Evolutionary conservation across 2,113 vertebrate genomes (phyloP).

Genomic region (Trochalopteron elliotii): DNA sequence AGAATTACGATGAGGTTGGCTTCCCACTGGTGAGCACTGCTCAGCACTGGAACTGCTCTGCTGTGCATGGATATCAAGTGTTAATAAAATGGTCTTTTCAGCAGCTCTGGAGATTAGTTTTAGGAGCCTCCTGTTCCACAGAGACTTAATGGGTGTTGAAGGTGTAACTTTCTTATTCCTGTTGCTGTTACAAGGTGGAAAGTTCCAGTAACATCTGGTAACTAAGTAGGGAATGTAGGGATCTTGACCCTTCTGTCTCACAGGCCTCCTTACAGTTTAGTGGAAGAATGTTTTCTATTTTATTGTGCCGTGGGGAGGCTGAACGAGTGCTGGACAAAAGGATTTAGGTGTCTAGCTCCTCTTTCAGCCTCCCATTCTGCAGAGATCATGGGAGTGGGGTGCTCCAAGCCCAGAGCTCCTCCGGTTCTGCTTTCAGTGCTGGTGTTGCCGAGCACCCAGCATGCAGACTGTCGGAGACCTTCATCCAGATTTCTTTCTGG

Average conservation of each 20-base stretch:
- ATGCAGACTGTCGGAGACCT: not conserved
- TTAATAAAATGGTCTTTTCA: not conserved
- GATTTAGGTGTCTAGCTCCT: not conserved
- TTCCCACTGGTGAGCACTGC: not conserved
- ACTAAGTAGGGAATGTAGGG: not conserved
- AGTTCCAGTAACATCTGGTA: conserved; percentile 15
- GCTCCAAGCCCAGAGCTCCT: not conserved
- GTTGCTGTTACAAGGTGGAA: not conserved
- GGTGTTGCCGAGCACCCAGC: not conserved
- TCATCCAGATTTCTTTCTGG: conserved; percentile 7
- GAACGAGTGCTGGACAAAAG: not conserved
- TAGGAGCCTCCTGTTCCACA: not conserved
- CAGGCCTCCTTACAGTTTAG: not conserved
- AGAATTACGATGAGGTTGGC: not conserved
- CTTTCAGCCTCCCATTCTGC: not conserved
- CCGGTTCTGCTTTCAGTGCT: not conserved
- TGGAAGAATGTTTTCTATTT: not conserved
- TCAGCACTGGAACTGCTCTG: not conserved
- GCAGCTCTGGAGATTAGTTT: not conserved
- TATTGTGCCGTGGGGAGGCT: not conserved
- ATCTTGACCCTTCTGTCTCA: not conserved
- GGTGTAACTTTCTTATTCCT: not conserved
- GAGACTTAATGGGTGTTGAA: not conserved
- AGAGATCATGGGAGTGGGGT: not conserved
- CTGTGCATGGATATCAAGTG: not conserved